Evolutionary conservation across 2,888 invertebrate genomes (phyloP).

Genomic region (Caenorhabditis sp.): DNA sequence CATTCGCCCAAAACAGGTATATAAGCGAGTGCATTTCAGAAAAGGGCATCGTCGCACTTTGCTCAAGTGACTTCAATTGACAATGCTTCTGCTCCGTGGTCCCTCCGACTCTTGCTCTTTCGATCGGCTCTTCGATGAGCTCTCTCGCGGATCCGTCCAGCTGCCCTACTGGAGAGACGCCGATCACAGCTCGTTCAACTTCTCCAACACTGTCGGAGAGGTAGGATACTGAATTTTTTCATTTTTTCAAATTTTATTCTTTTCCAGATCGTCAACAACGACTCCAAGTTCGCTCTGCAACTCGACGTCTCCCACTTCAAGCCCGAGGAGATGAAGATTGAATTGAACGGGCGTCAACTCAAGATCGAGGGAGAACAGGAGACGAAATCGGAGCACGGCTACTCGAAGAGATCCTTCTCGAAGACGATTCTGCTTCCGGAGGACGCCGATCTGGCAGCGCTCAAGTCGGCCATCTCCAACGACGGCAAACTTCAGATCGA

Average conservation of each 20-base stretch:
- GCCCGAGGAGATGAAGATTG: slow-evolving; percentile 58
- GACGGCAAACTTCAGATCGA: slow-evolving; percentile 56
- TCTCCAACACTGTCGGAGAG: slow-evolving; percentile 31
- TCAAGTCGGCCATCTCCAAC: slow-evolving; percentile 41
- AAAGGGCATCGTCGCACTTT: slow-evolving; percentile 7
- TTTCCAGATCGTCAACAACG: slow-evolving; percentile 51
- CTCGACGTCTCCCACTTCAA: slow-evolving; percentile 56
- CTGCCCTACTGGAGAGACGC: slow-evolving; percentile 36
- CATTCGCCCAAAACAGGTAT: background rate
- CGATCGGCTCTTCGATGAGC: slow-evolving; percentile 14
- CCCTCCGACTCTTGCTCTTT: slow-evolving; percentile 10
- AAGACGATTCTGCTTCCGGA: slow-evolving; percentile 46
- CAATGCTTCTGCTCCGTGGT: slow-evolving; percentile 27
- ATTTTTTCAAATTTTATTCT: no score
- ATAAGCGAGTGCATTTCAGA: background rate
- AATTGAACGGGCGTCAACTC: slow-evolving; percentile 51
- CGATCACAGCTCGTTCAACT: slow-evolving; percentile 24
- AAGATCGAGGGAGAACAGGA: slow-evolving; percentile 58
- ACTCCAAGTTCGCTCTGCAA: slow-evolving; percentile 42
- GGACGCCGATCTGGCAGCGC: slow-evolving; percentile 47
- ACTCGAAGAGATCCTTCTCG: slow-evolving; percentile 49
- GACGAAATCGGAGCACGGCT: slow-evolving; percentile 40
- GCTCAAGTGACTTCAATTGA: background rate
- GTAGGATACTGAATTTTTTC: slow-evolving; percentile 1
- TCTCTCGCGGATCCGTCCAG: slow-evolving; percentile 20